Evolutionary conservation across 2,797 vertebrate species (phyloP), one percentile per base, ranked within the genome.

Genomic region (Silurus lanzhouensis): DNA sequence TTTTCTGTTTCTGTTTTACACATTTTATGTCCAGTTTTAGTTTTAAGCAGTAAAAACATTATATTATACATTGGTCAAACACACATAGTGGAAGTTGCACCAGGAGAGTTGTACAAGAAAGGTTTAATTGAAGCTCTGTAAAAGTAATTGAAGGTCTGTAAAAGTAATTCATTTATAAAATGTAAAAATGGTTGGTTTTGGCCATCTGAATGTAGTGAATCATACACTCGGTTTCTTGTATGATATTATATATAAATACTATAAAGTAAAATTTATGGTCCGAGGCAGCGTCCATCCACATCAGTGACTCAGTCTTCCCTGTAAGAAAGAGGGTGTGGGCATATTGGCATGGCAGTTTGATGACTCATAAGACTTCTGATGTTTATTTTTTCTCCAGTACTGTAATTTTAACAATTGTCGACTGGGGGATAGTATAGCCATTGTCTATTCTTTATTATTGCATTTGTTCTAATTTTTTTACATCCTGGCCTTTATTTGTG

Each of bases 251-350:
- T 38, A 38, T 38, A 5, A n/a, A 74, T 61, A 19, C 82, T 92
- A 91, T 91, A 89, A 92, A 84, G 84, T 88, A 88, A 82, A 87
- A 89, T 91, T 89, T 87, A 81, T 75, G 66, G 60, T 83, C 70
- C 84, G 90, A 89, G 88, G 88, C 83, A 8, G 58, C 85, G 84
- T 81, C 68, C 82, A 83, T 70, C 88, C 86, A 83, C 57, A 79
- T 88, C 81, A 52, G 89, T 95, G 93, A 94, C 91, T 95, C 94
- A 93, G 81, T 87, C 84, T 81, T 91, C 92, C 89, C 93, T 85
- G 78, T 46, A 86, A 77, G 88, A 85, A 90, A 82, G 74, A 22
- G 83, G 84, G 71, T 74, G 84, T 57, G 86, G 81, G 72, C 74
- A 75, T 55, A 58, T 61, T 86, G 89, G 89, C 64, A 85, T 70